phyloP scores from a whole-genome alignment of 2,797 vertebrate genomes.

The Kryptopterus vitreolus region DNA sequence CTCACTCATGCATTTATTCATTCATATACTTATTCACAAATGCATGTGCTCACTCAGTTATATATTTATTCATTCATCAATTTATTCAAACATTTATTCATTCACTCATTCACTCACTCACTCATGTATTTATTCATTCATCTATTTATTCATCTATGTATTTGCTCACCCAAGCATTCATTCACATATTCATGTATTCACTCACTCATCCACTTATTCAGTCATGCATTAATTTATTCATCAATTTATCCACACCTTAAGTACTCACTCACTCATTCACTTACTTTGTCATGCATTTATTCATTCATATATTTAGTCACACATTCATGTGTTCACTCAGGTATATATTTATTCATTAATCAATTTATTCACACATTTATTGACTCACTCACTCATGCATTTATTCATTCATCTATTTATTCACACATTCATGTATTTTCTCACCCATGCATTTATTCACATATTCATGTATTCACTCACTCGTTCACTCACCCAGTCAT shows the following conservation, averaged over 20 bases:
- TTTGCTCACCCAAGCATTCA: neutral
- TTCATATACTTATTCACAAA: neutral
- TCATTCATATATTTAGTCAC: no score
- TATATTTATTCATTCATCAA: neutral
- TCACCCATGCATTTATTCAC: no score
- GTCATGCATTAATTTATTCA: neutral
- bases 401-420: no score
- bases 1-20: neutral
- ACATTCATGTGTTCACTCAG: no score
- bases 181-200: neutral
- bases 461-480: no score
- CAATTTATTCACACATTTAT: neutral
- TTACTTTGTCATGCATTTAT: no score
- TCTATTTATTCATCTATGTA: neutral
- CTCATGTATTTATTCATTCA: neutral
- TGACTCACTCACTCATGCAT: neutral
- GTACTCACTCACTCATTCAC: no score
- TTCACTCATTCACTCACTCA: neutral
- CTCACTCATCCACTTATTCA: neutral
- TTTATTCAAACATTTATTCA: neutral
- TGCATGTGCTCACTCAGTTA: no score
- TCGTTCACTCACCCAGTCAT: no score
- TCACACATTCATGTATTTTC: no score
- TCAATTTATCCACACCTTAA: neutral
- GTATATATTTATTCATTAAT: no score